Evolutionary conservation across 23 tunicate species (phyloP).

Genomic region (Clavelina lepadiformis): DNA sequence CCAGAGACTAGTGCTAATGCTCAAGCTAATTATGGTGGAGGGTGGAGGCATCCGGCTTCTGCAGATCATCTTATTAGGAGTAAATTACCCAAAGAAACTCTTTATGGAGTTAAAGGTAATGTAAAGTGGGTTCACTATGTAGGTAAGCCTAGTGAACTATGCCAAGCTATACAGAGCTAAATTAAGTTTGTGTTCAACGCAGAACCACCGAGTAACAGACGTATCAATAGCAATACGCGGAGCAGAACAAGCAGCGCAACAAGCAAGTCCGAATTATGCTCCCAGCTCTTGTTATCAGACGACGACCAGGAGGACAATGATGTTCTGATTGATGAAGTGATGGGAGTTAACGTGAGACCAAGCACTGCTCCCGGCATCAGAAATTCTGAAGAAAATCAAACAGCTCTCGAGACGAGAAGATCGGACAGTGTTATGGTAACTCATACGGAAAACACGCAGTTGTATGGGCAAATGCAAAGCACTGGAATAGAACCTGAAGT

Average conservation of each 20-base stretch:
- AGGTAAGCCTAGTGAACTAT: too few species aligned
- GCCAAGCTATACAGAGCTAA: too few species aligned
- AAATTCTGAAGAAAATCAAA: background rate
- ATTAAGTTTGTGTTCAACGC: too few species aligned
- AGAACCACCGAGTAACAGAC: too few species aligned
- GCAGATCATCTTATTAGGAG: constrained; percentile 44
- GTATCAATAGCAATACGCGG: too few species aligned
- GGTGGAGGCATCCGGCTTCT: constrained; percentile 48
- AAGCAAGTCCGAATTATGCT: background rate
- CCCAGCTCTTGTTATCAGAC: background rate
- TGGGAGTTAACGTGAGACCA: constrained; percentile 60
- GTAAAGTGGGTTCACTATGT: too few species aligned
- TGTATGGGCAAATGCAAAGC: background rate
- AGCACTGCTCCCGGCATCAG: constrained; percentile 67
- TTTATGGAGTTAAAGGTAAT: constrained; percentile 8
- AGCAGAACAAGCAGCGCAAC: constrained; percentile 1
- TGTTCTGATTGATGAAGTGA: constrained; percentile 32
- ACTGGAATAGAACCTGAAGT: constrained; percentile 10
- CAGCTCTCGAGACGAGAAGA: background rate
- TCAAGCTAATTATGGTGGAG: constrained; percentile 79
- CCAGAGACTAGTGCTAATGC: constrained; percentile 63
- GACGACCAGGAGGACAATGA: constrained; percentile 32
- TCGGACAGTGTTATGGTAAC: constrained; percentile 13
- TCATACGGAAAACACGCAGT: background rate
- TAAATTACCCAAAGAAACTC: constrained; percentile 37